Evolutionary conservation across 1,140 invertebrate genomes (phyloP).

Genomic region (Nebria ingens): DNA sequence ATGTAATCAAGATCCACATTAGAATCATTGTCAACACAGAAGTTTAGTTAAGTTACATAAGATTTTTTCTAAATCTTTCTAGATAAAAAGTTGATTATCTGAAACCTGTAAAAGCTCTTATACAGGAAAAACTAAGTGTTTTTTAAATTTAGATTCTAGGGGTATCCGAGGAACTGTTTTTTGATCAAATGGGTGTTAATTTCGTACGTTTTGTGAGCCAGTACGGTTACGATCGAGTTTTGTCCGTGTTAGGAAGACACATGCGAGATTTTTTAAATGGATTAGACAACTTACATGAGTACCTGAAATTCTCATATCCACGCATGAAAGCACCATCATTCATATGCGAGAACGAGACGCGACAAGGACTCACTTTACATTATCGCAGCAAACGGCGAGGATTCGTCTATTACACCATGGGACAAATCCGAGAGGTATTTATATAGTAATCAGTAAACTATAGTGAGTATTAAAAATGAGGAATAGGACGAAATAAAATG

Average conservation of each 20-base stretch:
- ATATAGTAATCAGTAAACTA: too few relatives aligned
- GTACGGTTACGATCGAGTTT: slow-evolving; percentile 85
- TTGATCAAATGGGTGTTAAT: slow-evolving; percentile 82
- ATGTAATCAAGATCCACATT: too few relatives aligned
- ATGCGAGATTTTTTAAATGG: slow-evolving; percentile 95
- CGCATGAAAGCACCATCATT: slow-evolving; percentile 88
- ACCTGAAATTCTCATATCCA: slow-evolving; percentile 93
- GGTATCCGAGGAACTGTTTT: slow-evolving; percentile 75
- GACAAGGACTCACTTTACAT: slow-evolving; percentile 82
- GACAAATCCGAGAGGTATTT: slow-evolving; percentile 84
- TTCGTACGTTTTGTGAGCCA: slow-evolving; percentile 88
- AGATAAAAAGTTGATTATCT: too few relatives aligned
- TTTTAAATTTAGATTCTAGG: slow-evolving; percentile 57
- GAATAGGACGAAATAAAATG: too few relatives aligned
- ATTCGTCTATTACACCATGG: slow-evolving; percentile 94
- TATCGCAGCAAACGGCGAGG: slow-evolving; percentile 86
- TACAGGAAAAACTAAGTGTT: too few relatives aligned
- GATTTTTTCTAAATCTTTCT: too few relatives aligned
- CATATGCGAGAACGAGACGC: slow-evolving; percentile 90
- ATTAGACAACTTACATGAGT: slow-evolving; percentile 94
- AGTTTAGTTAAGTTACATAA: too few relatives aligned
- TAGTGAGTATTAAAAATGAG: too few relatives aligned
- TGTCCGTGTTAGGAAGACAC: slow-evolving; percentile 81
- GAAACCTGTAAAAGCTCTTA: too few relatives aligned
- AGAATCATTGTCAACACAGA: too few relatives aligned